Base-by-base conservation (phyloP, 2,113 vertebrate genomes). In the Mionectes macconnelli region DNA sequence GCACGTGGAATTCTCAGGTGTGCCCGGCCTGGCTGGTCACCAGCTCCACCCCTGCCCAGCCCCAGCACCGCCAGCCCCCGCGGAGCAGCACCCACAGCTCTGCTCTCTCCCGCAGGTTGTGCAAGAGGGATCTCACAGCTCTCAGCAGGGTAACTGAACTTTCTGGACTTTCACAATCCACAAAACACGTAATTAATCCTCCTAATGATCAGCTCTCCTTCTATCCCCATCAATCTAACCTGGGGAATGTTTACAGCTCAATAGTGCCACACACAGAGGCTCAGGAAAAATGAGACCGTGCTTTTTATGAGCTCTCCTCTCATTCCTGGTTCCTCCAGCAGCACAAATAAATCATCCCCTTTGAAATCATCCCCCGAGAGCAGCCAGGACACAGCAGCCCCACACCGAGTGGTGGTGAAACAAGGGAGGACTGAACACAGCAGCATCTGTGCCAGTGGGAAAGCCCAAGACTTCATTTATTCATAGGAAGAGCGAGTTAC, bases 191-290 rank as follows among this genome's bases (percentile, higher is more conserved):
- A 31, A 75, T 88, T 94, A 87, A 95, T 78, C 53, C 28, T 85
- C 35, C 66, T 79, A 59, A 73, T 39, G 91, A 94, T 91, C 20
- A 6, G 23, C 31, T 81, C 77, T 70, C n/a, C 73, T 76, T 33
- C 82, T 30, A 10, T 31, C 68, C 33, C 70, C 52, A 50, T 44
- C 68, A 40, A 87, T 73, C 89, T 69, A 40, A 69, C 49, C 70
- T 33, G 80, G 83, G 57, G 33, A 47, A 67, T 74, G 74, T 94
- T 95, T 89, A 90, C 84, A 85, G 81, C 94, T 96, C 95, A 87
- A 84, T 50, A 93, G 93, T 84, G 91, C 96, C 94, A 91, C 91
- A 89, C 93, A 76, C 84, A 85, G 94, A 94, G 91, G 57, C 67
- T 20, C 42, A 2, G 63, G 64, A 91, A 91, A 73, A 93, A 89